Conservation (phyloP, 1,140 invertebrate genomes). For the Drosophila azteca region DNA sequence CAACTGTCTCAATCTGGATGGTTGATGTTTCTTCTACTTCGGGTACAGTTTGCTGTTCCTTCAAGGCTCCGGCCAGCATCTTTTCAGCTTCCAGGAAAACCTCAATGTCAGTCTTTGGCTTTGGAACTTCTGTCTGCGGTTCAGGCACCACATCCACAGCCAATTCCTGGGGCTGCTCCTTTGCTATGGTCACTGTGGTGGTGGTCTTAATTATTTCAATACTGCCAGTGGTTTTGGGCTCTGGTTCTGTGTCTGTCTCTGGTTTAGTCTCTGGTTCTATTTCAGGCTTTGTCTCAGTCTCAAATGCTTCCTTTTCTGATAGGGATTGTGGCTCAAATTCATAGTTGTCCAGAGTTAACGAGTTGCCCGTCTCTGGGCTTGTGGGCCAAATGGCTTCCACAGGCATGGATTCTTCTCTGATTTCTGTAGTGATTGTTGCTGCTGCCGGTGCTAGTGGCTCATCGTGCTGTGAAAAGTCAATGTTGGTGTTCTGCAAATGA, state of each 20-base stretch:
- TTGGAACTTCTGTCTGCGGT: background rate
- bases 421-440: slow-evolving; percentile 8
- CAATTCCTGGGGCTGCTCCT: background rate
- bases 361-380: slow-evolving; percentile 74
- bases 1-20: background rate
- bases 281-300: slow-evolving; percentile 26
- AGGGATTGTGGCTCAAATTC: slow-evolving; percentile 62
- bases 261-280: slow-evolving; percentile 13
- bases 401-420: slow-evolving; percentile 48
- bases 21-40: background rate
- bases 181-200: slow-evolving; percentile 29
- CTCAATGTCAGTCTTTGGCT: slow-evolving; percentile 46
- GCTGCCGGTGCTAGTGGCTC: slow-evolving; percentile 34
- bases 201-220: slow-evolving; percentile 51
- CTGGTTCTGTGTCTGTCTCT: slow-evolving; percentile 8
- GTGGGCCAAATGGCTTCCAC: slow-evolving; percentile 76
- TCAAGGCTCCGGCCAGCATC: slow-evolving; percentile 16
- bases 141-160: background rate
- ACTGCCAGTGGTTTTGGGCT: slow-evolving; percentile 30
- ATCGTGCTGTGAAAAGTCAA: slow-evolving; percentile 77
- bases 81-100: slow-evolving; percentile 54
- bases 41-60: slow-evolving; percentile 8
- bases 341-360: slow-evolving; percentile 65
- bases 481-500: slow-evolving; percentile 70
- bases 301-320: slow-evolving; percentile 9